Percentiles rank a stretch among this genome's conserved stretches.
These are phyloP conservation scores for Stegostoma tigrinum DNA, from an alignment of 2,113 vertebrate species.

Conservation along the genomic window DNA sequence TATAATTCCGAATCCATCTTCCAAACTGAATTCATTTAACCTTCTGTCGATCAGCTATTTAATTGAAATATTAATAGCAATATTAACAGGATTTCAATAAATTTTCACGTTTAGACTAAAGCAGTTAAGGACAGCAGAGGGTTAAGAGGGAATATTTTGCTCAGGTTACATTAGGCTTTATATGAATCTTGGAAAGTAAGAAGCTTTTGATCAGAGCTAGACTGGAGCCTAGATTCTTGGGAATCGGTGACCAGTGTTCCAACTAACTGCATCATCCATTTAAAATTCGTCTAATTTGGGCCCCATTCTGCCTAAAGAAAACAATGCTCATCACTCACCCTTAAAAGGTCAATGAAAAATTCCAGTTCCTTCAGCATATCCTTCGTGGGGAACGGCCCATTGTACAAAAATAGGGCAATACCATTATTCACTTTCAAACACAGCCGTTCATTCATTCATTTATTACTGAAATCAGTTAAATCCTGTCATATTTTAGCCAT, in stretches of 20 bases:
- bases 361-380: background rate
- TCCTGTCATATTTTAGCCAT: slow-evolving; percentile 30
- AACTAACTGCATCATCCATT: background rate
- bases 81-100: background rate
- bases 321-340: background rate
- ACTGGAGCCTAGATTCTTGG: background rate
- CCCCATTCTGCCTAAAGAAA: background rate
- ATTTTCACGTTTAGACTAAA: background rate
- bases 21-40: background rate
- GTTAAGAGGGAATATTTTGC: background rate
- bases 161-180: background rate
- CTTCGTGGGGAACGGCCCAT: background rate
- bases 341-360: slow-evolving; percentile 17
- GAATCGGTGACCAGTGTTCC: background rate
- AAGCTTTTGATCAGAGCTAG: background rate
- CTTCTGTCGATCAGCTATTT: background rate
- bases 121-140: background rate
- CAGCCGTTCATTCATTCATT: background rate
- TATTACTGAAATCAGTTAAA: background rate
- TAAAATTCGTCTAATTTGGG: background rate
- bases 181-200: background rate
- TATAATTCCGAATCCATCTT: background rate
- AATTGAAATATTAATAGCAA: background rate
- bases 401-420: background rate
- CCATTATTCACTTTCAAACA: slow-evolving; percentile 26